Percentiles rank a stretch among this genome's conserved stretches.
These are phyloP conservation scores for Sebastes vulpes DNA, from an alignment of 2,797 vertebrate genomes.

Conservation along the genomic window DNA sequence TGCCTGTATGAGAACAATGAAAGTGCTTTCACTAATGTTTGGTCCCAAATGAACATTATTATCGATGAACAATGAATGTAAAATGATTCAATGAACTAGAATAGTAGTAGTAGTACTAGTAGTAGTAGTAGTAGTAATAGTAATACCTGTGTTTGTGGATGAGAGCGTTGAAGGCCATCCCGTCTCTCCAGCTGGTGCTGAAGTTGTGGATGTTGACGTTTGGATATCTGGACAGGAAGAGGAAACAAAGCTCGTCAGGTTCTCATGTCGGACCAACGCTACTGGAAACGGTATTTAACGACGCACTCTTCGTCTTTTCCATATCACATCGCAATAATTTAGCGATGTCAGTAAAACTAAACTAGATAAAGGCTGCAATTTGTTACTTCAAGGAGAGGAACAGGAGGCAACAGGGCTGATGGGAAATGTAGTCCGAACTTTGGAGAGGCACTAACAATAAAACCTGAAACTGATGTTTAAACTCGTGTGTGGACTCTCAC, in stretches of 20 bases:
- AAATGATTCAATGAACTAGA: neutral
- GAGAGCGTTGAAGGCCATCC: slow-evolving; percentile 97
- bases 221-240: slow-evolving; percentile 87
- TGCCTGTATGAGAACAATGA: neutral
- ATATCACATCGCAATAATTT: neutral
- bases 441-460: too few species aligned
- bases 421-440: slow-evolving; percentile 4
- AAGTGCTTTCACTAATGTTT: neutral
- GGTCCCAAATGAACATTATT: neutral
- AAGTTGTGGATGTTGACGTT: slow-evolving; percentile 99
- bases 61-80: neutral
- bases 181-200: slow-evolving; percentile 96
- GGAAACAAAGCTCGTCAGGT: neutral
- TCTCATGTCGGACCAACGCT: neutral
- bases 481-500: slow-evolving; percentile 77
- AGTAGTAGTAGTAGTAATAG: neutral
- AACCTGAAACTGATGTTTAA: neutral
- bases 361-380: neutral
- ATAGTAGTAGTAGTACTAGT: neutral
- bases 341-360: neutral
- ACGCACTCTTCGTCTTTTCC: neutral
- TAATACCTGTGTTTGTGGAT: slow-evolving; percentile 93
- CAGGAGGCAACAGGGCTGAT: neutral
- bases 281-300: neutral
- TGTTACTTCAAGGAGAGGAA: neutral